A percentile compares a stretch with the other conserved stretches of the same genome.
Conservation (phyloP, 1,140 invertebrate species). For the Plodia interpunctella region DNA sequence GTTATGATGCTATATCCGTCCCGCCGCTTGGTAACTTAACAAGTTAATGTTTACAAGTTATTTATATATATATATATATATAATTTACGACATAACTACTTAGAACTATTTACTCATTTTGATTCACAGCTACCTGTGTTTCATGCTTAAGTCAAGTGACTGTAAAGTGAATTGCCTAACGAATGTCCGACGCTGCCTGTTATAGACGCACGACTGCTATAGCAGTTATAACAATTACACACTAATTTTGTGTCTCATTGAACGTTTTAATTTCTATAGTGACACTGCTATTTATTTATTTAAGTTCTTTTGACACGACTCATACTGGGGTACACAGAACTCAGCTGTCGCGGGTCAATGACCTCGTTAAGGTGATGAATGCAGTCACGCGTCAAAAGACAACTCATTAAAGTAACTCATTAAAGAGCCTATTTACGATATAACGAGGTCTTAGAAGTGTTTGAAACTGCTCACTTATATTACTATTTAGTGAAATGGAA, state of each 20-base stretch:
- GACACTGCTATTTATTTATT: not conserved
- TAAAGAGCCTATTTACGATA: not conserved
- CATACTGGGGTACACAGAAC: not conserved
- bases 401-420: slow-evolving; percentile 34
- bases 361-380: slow-evolving; percentile 61
- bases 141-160: too few relatives aligned
- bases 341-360: slow-evolving; percentile 38
- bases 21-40: slow-evolving; percentile 17
- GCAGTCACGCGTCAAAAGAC: slow-evolving; percentile 47
- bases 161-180: too few relatives aligned
- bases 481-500: too few relatives aligned
- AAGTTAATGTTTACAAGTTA: slow-evolving; percentile 17
- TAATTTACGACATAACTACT: slow-evolving; percentile 1
- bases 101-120: not conserved
- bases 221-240: too few relatives aligned
- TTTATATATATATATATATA: too few relatives aligned
- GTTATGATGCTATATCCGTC: slow-evolving; percentile 21
- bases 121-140: not conserved
- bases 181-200: too few relatives aligned
- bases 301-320: not conserved
- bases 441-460: not conserved
- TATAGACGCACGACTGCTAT: too few relatives aligned
- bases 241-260: too few relatives aligned
- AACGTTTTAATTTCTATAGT: too few relatives aligned
- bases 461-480: not conserved